phyloP scores from a whole-genome alignment of 2,113 vertebrate genomes.

The Podarcis raffonei region DNA sequence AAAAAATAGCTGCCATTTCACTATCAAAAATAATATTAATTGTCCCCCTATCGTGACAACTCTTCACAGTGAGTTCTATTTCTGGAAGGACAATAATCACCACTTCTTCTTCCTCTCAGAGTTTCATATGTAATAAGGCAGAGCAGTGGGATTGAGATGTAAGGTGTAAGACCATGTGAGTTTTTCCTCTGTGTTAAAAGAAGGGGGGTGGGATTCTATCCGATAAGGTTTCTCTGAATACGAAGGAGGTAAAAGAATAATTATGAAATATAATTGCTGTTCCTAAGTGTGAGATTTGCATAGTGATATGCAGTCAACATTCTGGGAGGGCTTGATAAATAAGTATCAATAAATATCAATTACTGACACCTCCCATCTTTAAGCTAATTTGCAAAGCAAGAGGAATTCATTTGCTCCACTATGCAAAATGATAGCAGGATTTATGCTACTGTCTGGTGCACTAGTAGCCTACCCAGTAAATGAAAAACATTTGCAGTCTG shows the following conservation, averaged over 20 bases:
- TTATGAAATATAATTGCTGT: conserved; percentile 19
- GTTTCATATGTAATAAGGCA: not conserved
- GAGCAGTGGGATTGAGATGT: not conserved
- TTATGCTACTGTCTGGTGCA: conserved; percentile 24
- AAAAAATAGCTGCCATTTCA: not conserved
- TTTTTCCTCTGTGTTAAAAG: not conserved
- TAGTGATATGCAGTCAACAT: conserved; percentile 25
- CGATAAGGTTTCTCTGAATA: not conserved
- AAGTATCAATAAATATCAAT: conserved; percentile 56
- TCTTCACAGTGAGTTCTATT: not conserved
- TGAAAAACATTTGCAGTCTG: conserved; percentile 24
- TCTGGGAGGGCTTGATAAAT: conserved; percentile 41
- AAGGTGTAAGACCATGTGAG: not conserved
- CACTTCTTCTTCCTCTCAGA: not conserved
- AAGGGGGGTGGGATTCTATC: not conserved
- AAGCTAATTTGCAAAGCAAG: conserved; percentile 42
- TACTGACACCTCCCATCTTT: conserved; percentile 23
- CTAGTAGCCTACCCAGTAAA: conserved; percentile 37
- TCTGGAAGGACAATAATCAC: not conserved
- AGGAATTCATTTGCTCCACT: conserved; percentile 28
- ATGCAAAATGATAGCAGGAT: conserved; percentile 33
- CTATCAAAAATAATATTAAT: not conserved
- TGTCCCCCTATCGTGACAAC: not conserved
- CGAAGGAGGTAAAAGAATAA: conserved; percentile 16
- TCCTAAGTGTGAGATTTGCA: conserved; percentile 32